Evolutionary conservation across 2,797 vertebrate species (phyloP).

Genomic region (Enteromius trimaculatus): DNA sequence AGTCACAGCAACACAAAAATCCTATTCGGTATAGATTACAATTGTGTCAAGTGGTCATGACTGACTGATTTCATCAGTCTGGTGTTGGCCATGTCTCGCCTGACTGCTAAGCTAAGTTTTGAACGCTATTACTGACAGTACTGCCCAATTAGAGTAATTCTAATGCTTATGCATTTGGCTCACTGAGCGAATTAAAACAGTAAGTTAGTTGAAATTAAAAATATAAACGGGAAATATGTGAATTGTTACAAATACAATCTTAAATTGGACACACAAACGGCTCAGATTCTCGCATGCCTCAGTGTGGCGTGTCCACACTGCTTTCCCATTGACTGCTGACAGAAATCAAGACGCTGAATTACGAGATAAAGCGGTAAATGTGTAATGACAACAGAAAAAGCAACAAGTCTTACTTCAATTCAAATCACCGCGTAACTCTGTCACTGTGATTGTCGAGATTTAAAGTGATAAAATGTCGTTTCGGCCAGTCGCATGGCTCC

Average conservation of each 20-base stretch:
- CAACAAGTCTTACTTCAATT: constrained; percentile 50
- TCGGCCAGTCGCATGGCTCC: background rate
- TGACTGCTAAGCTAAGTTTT: background rate
- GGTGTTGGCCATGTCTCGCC: background rate
- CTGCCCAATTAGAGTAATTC: background rate
- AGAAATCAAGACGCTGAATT: background rate
- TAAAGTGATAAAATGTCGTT: background rate
- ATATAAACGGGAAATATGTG: background rate
- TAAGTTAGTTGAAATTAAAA: background rate
- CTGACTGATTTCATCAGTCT: background rate
- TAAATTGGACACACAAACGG: background rate
- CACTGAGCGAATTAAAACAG: background rate
- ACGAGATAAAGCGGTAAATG: background rate
- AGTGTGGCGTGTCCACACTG: background rate
- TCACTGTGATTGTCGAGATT: background rate
- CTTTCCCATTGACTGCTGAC: constrained; percentile 6
- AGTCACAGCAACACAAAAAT: background rate
- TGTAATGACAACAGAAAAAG: constrained; percentile 13
- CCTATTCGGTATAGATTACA: background rate
- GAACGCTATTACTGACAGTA: background rate
- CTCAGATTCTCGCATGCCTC: background rate
- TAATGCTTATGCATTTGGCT: background rate
- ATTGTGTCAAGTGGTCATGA: background rate
- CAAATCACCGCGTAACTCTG: constrained; percentile 5
- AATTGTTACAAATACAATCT: background rate